A percentile compares a stretch with the other conserved stretches of the same genome.
Evolutionary conservation across 2,888 invertebrate genomes (phyloP).

Genomic region (Caenorhabditis uteleia): DNA sequence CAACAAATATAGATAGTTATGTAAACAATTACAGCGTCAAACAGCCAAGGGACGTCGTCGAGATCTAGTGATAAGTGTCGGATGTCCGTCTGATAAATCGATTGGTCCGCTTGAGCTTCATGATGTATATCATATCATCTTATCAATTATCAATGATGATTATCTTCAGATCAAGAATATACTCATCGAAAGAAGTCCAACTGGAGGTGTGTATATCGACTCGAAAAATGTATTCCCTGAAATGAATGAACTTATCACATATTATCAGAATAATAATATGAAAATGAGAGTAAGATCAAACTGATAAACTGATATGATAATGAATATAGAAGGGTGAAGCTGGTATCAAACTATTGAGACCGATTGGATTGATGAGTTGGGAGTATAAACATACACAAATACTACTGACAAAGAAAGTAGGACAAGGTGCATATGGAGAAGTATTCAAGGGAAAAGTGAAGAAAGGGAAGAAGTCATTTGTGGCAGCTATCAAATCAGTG

Average conservation of each 20-base stretch:
- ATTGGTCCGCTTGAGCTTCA: not conserved
- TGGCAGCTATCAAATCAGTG: slow-evolving; percentile 36
- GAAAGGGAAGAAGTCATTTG: slow-evolving; percentile 10
- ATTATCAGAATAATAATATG: slow-evolving; percentile 8
- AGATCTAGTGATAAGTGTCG: slow-evolving; percentile 23
- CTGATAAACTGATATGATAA: not conserved
- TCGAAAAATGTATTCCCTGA: slow-evolving; percentile 2
- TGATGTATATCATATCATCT: slow-evolving; percentile 11
- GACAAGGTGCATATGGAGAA: slow-evolving; percentile 39
- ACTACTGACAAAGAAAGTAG: slow-evolving; percentile 21
- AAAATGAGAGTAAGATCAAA: not conserved
- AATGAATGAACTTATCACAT: slow-evolving; percentile 5
- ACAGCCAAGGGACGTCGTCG: not conserved
- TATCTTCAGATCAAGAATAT: slow-evolving; percentile 22
- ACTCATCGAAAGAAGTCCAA: slow-evolving; percentile 14
- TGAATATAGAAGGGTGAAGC: slow-evolving; percentile 2
- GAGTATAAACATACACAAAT: slow-evolving; percentile 30
- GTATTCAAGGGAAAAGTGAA: slow-evolving; percentile 36
- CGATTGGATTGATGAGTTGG: slow-evolving; percentile 17
- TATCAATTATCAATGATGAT: not conserved
- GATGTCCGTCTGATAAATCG: slow-evolving; percentile 10
- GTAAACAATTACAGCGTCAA: slow-evolving; percentile 2
- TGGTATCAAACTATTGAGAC: slow-evolving; percentile 4
- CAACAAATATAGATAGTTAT: too few relatives aligned
- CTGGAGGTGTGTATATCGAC: slow-evolving; percentile 6